A percentile compares a stretch with the other conserved stretches of the same genome.
phyloP scores from a whole-genome alignment of 2,113 vertebrate genomes.

The Melanerpes aurifrons region DNA sequence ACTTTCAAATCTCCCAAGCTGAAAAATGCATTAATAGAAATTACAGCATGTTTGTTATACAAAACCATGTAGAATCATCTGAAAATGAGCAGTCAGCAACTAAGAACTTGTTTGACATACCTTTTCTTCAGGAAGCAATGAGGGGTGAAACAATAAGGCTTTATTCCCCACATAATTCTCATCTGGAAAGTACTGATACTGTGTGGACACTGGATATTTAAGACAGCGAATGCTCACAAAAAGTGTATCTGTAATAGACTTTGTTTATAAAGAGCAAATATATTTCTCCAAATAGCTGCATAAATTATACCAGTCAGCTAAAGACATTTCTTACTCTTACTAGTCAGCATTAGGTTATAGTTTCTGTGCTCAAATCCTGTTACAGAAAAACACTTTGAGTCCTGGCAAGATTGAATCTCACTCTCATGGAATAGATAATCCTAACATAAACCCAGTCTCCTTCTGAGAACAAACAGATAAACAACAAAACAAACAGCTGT shows the following conservation, averaged over 20 bases:
- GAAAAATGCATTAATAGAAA: neutral
- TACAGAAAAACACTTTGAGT: neutral
- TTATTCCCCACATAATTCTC: neutral
- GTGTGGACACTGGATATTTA: neutral
- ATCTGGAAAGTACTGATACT: neutral
- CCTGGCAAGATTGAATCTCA: neutral
- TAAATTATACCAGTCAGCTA: neutral
- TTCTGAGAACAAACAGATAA: neutral
- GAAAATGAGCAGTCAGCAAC: slow-evolving; percentile 36
- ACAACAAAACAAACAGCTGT: neutral
- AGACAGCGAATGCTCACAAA: neutral
- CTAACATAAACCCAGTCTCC: neutral
- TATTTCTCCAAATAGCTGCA: neutral
- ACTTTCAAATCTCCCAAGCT: neutral
- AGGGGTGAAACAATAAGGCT: neutral
- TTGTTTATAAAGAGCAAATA: neutral
- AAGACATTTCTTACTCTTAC: neutral
- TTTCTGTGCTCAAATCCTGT: neutral
- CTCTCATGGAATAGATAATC: neutral
- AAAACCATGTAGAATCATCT: slow-evolving; percentile 43
- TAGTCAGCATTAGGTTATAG: neutral
- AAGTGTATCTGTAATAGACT: neutral
- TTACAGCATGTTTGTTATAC: neutral
- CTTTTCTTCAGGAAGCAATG: neutral
- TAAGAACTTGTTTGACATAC: neutral